Evolutionary conservation across 2,797 vertebrate species (phyloP).

Genomic region (Enoplosus armatus): DNA sequence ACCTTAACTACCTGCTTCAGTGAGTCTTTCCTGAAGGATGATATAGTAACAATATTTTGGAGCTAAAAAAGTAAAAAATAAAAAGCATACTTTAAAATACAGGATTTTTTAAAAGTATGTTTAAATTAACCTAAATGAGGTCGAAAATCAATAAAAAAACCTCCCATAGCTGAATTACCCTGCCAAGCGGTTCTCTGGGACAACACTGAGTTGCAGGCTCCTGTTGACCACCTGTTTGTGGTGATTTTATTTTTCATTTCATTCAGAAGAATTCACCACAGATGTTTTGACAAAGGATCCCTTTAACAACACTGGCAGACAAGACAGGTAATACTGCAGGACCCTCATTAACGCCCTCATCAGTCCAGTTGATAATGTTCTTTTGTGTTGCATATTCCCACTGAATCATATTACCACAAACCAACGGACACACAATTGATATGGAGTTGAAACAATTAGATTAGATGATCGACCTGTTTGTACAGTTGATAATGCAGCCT

Average conservation of each 20-base stretch:
- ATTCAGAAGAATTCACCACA: background rate
- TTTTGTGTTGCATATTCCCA: background rate
- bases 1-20: constrained; percentile 20
- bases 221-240: background rate
- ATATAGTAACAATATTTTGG: background rate
- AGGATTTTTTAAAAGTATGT: constrained; percentile 2
- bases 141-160: background rate
- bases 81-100: background rate
- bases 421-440: background rate
- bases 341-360: background rate
- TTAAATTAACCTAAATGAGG: background rate
- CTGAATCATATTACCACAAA: background rate
- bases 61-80: background rate
- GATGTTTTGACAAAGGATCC: background rate
- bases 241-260: background rate
- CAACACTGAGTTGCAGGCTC: background rate
- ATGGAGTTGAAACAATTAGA: too few species aligned
- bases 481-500: background rate
- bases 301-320: background rate
- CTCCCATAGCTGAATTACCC: background rate
- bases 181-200: too few species aligned
- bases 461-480: background rate
- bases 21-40: background rate
- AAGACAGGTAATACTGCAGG: background rate
- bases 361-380: background rate